phyloP scores from a whole-genome alignment of 2,113 vertebrate genomes.

The Sturnus vulgaris region DNA sequence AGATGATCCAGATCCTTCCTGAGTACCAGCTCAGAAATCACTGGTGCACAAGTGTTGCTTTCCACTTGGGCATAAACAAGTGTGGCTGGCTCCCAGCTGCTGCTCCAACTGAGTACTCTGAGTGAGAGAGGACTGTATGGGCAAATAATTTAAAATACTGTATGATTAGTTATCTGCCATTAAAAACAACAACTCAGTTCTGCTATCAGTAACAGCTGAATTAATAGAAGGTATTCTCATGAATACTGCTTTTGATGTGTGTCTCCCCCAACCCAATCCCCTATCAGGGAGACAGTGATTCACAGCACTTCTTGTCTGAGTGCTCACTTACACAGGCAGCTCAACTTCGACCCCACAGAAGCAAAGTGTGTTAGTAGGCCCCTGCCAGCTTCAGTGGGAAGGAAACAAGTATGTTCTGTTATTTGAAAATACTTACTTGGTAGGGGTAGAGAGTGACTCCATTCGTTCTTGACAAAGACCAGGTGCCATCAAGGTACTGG shows the following conservation, averaged over 20 bases:
- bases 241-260: not conserved
- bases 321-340: not conserved
- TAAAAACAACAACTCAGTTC: not conserved
- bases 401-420: rapidly evolving
- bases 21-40: not conserved
- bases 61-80: not conserved
- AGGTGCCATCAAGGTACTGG: slow-evolving; percentile 82
- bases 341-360: not conserved
- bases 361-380: not conserved
- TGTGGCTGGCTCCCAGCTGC: not conserved
- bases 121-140: not conserved
- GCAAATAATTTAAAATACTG: not conserved
- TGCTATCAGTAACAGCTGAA: not conserved
- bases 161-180: not conserved
- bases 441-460: slow-evolving; percentile 94
- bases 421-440: slow-evolving; percentile 79
- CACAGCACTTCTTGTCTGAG: not conserved
- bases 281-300: not conserved
- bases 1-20: not conserved
- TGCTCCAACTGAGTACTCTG: not conserved
- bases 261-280: not conserved
- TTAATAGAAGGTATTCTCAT: not conserved
- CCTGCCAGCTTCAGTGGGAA: not conserved
- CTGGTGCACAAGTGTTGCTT: not conserved
- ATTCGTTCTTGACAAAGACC: slow-evolving; percentile 84